A percentile compares a stretch with the other conserved stretches of the same genome.
phyloP scores from a whole-genome alignment of 1,140 invertebrate genomes.

The Elysia chlorotica region DNA sequence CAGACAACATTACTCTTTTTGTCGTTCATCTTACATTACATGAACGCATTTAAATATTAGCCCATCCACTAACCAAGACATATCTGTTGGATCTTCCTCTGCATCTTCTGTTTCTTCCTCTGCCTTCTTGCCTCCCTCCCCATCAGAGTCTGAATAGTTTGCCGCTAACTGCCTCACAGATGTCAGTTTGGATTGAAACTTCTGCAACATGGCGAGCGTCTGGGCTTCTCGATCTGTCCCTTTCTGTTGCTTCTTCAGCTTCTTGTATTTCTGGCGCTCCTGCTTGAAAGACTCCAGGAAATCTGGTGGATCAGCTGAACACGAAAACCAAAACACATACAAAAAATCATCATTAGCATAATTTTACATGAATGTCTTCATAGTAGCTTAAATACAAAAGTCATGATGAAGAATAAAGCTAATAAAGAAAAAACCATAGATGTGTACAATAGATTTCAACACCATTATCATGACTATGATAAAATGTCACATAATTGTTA shows the following conservation, averaged over 20 bases:
- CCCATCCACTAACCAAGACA: conserved; percentile 53
- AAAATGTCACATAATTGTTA: too few relatives aligned
- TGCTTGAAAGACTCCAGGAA: conserved; percentile 76
- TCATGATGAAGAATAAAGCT: too few relatives aligned
- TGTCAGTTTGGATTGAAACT: conserved; percentile 81
- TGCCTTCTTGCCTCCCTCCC: conserved; percentile 57
- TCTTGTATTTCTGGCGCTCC: conserved; percentile 78
- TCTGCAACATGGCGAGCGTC: conserved; percentile 78
- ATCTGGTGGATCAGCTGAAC: conserved; percentile 63
- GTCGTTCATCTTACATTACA: neutral
- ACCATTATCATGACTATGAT: too few relatives aligned
- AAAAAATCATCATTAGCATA: too few relatives aligned
- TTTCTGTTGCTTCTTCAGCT: conserved; percentile 68
- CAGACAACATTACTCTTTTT: neutral
- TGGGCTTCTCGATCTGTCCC: conserved; percentile 62
- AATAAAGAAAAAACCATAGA: too few relatives aligned
- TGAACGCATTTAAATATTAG: neutral
- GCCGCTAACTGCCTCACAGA: conserved; percentile 64
- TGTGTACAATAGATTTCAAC: too few relatives aligned
- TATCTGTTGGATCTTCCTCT: conserved; percentile 48
- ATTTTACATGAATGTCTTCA: too few relatives aligned
- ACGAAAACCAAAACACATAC: neutral
- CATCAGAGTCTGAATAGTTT: conserved; percentile 55
- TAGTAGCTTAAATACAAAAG: too few relatives aligned
- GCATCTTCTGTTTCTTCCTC: conserved; percentile 45